Conservation (phyloP, 2,113 vertebrate genomes). For the Porphyrio hochstetteri region DNA sequence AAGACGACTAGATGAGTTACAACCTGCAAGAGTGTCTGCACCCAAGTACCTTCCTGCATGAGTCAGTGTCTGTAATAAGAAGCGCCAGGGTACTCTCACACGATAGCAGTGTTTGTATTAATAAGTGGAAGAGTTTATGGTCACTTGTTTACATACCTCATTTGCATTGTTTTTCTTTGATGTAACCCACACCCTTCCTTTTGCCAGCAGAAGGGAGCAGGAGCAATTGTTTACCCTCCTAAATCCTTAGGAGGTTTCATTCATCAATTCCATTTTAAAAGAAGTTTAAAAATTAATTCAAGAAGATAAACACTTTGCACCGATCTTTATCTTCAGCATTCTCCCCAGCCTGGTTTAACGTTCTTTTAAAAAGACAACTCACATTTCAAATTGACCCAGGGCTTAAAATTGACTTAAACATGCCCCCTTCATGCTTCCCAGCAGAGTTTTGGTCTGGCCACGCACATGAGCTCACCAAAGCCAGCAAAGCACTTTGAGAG, state of each 20-base stretch:
- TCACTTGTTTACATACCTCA: neutral
- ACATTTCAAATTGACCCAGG: neutral
- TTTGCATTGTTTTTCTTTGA: neutral
- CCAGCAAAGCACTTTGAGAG: fast-evolving
- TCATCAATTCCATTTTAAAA: neutral
- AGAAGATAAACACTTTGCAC: neutral
- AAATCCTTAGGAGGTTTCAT: neutral
- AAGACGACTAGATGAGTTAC: neutral
- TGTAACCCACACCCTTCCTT: neutral
- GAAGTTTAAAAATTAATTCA: neutral
- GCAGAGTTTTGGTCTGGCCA: neutral
- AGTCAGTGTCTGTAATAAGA: neutral
- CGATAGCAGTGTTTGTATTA: neutral
- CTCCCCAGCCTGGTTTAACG: neutral
- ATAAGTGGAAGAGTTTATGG: neutral
- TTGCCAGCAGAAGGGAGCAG: fast-evolving
- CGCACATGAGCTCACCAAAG: neutral
- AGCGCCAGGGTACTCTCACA: neutral
- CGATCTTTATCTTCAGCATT: too few species aligned
- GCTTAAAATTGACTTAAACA: neutral
- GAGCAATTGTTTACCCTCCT: neutral
- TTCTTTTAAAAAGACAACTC: neutral
- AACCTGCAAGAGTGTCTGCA: neutral
- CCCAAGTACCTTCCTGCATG: fast-evolving
- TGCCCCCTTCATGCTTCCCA: neutral